These are phyloP conservation scores for Pelosia muscerda DNA, from an alignment of 2,888 invertebrate genomes.

Conservation along the genomic window DNA sequence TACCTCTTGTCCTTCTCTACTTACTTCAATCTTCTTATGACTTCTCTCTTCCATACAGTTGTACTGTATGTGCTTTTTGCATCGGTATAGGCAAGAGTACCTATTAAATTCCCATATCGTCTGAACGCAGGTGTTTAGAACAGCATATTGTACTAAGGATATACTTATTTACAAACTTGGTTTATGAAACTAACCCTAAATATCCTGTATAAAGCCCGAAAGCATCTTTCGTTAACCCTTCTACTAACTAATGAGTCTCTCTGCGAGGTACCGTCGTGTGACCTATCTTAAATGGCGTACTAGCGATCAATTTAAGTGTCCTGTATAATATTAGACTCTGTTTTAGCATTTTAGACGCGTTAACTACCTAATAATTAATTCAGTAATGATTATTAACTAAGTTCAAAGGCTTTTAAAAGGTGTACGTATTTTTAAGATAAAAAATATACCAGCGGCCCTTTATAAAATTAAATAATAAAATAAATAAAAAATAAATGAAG, in stretches of 20 bases:
- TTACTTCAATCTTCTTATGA: no score
- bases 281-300: slow-evolving; percentile 7
- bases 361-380: background rate
- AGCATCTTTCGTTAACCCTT: slow-evolving; percentile 14
- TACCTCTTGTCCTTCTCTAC: no score
- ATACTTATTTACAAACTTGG: background rate
- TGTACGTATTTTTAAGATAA: background rate
- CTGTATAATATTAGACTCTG: slow-evolving; percentile 3
- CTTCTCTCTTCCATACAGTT: background rate
- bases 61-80: background rate
- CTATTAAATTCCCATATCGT: background rate
- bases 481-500: no score
- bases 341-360: background rate
- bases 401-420: background rate
- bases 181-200: slow-evolving; percentile 2
- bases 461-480: no score
- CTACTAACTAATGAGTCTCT: background rate
- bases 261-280: background rate
- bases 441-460: no score
- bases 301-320: slow-evolving; percentile 1
- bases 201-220: background rate
- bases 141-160: background rate
- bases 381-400: background rate
- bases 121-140: background rate
- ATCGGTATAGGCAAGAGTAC: background rate